Evolutionary conservation across 2,113 vertebrate species (phyloP).

Genomic region (Atrichornis clamosus): DNA sequence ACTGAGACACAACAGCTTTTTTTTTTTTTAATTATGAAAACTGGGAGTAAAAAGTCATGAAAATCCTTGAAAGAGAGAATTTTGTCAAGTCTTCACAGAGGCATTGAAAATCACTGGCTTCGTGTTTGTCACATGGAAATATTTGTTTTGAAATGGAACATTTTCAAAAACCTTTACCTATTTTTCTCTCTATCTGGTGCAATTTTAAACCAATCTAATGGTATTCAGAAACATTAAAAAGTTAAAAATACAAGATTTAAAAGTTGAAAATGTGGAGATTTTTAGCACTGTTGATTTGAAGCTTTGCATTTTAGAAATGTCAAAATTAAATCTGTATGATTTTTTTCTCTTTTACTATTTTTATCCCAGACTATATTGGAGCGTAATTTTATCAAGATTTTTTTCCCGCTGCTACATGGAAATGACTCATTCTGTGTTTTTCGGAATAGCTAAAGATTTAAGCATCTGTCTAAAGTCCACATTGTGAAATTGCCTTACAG

Average conservation of each 20-base stretch:
- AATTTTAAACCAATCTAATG: background rate
- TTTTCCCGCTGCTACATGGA: background rate
- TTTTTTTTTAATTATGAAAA: background rate
- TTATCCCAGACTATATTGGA: background rate
- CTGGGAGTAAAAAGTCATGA: background rate
- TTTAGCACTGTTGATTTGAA: background rate
- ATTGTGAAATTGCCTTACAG: background rate
- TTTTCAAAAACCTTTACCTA: background rate
- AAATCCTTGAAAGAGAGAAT: background rate
- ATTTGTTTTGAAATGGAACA: background rate
- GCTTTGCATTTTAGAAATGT: background rate
- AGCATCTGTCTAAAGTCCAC: background rate
- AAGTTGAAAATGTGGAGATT: background rate
- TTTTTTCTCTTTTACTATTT: constrained; percentile 5
- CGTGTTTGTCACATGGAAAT: background rate
- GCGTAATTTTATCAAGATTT: background rate
- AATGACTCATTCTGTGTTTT: constrained; percentile 16
- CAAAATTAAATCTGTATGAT: background rate
- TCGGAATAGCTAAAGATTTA: background rate
- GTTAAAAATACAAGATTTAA: background rate
- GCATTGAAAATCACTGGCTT: background rate
- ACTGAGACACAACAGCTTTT: no score
- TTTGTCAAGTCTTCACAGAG: background rate
- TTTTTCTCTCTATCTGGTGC: background rate
- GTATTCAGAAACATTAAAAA: background rate